These are phyloP conservation scores for Catocala sponsa DNA, from an alignment of 2,888 invertebrate genomes.

Conservation along the genomic window DNA sequence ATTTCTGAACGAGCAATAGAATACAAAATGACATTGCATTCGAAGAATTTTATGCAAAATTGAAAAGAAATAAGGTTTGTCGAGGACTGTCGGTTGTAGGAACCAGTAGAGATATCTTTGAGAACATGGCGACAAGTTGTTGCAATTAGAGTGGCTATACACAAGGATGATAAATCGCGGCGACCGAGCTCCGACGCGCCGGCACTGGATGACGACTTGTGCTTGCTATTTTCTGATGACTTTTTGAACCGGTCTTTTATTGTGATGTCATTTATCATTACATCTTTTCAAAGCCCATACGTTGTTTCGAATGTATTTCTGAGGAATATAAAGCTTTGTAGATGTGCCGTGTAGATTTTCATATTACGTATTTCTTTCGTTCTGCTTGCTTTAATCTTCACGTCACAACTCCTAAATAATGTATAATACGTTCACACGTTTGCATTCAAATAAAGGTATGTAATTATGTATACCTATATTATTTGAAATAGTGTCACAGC, in stretches of 20 bases:
- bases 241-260: slow-evolving; percentile 58
- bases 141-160: slow-evolving; percentile 63
- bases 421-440: too few species aligned
- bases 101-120: slow-evolving; percentile 40
- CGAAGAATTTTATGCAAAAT: slow-evolving; percentile 30
- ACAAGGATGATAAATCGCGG: slow-evolving; percentile 62
- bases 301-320: slow-evolving; percentile 28
- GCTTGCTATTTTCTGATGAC: slow-evolving; percentile 56
- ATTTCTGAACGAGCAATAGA: slow-evolving; percentile 40
- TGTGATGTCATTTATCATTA: slow-evolving; percentile 59
- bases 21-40: slow-evolving; percentile 37
- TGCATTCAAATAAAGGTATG: too few species aligned
- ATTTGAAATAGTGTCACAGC: neutral
- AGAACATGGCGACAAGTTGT: slow-evolving; percentile 59
- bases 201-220: slow-evolving; percentile 42
- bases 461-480: too few species aligned
- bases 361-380: neutral
- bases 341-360: neutral
- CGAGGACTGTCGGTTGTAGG: slow-evolving; percentile 15
- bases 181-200: slow-evolving; percentile 27
- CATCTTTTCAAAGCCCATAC: slow-evolving; percentile 40
- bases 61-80: slow-evolving; percentile 29
- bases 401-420: too few species aligned
- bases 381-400: too few species aligned
- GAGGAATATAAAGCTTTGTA: slow-evolving; percentile 28